A percentile compares a stretch with the other conserved stretches of the same genome.
phyloP scores from a whole-genome alignment of 2,888 invertebrate species.

The Sinohyriopsis cumingii region DNA sequence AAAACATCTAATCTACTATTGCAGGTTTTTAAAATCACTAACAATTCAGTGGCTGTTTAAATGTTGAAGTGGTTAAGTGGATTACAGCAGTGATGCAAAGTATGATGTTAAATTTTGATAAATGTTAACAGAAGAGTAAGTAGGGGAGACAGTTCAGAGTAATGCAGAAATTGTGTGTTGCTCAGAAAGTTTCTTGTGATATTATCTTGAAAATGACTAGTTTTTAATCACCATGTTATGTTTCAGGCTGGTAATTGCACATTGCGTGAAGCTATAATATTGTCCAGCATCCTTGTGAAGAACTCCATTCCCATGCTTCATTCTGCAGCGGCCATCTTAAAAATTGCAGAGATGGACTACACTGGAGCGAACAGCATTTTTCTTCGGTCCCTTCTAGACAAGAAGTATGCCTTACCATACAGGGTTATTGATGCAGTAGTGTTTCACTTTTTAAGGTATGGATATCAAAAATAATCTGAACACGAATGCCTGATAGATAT shows the following conservation, averaged over 20 bases:
- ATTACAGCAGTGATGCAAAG: too few relatives aligned
- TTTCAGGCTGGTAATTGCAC: constrained; percentile 91
- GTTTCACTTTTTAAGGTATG: constrained; percentile 91
- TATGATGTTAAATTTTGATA: too few relatives aligned
- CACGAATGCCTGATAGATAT: neutral
- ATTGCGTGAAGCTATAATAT: constrained; percentile 93
- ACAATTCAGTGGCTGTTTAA: too few relatives aligned
- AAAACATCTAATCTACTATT: too few relatives aligned
- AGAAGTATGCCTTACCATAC: constrained; percentile 97
- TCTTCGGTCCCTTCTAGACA: constrained; percentile 92
- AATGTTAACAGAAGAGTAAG: too few relatives aligned
- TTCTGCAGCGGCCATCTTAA: constrained; percentile 93
- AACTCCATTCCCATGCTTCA: constrained; percentile 95
- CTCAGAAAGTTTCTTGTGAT: too few relatives aligned
- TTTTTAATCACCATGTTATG: too few relatives aligned
- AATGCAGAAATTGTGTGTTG: too few relatives aligned
- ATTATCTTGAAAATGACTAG: too few relatives aligned
- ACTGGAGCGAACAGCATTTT: constrained; percentile 95
- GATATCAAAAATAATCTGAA: neutral
- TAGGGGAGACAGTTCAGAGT: too few relatives aligned
- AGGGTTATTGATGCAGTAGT: constrained; percentile 95
- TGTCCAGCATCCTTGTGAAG: constrained; percentile 91
- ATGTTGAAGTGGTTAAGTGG: too few relatives aligned
- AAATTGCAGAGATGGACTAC: constrained; percentile 95
- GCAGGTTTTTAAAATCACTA: too few relatives aligned